A percentile compares a stretch with the other conserved stretches of the same genome.
Evolutionary conservation across 2,113 vertebrate genomes (phyloP).

Genomic region (Hirundichthys speculiger): DNA sequence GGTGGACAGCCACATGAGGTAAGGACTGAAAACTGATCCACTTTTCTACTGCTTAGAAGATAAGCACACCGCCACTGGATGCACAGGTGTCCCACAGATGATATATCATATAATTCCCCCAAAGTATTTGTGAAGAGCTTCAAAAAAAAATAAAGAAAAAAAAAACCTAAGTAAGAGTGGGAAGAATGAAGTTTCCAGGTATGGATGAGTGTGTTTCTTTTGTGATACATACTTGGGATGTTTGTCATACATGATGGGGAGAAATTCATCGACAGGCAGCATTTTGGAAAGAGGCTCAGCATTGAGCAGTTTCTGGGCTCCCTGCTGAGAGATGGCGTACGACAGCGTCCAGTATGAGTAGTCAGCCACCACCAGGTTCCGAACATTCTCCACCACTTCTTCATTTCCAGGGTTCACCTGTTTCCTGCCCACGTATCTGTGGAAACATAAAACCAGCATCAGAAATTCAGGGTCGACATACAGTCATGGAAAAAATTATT

Average conservation of each 20-base stretch:
- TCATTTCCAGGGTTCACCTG: constrained; percentile 89
- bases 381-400: constrained; percentile 81
- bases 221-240: constrained; percentile 89
- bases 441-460: not conserved
- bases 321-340: constrained; percentile 87
- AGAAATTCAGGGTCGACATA: not conserved
- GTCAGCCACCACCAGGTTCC: constrained; percentile 85
- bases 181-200: too few species aligned
- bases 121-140: not conserved
- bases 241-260: constrained; percentile 97
- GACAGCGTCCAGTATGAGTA: constrained; percentile 97
- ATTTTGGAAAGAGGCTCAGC: constrained; percentile 90
- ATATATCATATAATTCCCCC: not conserved
- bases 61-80: too few species aligned
- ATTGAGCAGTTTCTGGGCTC: constrained; percentile 91
- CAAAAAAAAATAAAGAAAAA: too few species aligned
- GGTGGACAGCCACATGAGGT: too few species aligned
- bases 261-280: constrained; percentile 95
- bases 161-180: too few species aligned
- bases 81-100: too few species aligned
- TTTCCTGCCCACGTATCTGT: constrained; percentile 94
- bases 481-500: too few species aligned
- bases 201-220: too few species aligned
- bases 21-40: not conserved
- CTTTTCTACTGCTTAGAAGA: too few species aligned